A percentile compares a stretch with the other conserved stretches of the same genome.
phyloP scores from a whole-genome alignment of 2,888 invertebrate species.

The Synergus umbraculus region DNA sequence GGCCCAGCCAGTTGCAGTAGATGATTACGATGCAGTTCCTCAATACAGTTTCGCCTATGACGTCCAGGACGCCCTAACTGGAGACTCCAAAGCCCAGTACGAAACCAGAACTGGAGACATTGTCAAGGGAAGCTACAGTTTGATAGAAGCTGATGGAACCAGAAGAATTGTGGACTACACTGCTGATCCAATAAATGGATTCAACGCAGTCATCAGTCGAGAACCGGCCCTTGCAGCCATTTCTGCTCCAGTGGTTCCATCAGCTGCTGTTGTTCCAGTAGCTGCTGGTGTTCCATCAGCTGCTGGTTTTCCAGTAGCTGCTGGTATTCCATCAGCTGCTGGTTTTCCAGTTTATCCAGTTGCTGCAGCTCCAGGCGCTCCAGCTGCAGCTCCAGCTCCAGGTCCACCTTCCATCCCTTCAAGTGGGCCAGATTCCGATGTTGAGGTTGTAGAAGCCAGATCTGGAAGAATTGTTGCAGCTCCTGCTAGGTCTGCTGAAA shows the following conservation, averaged over 20 bases:
- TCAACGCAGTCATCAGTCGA: slow-evolving; percentile 72
- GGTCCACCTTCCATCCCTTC: slow-evolving; percentile 58
- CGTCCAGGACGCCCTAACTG: slow-evolving; percentile 55
- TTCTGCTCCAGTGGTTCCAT: slow-evolving; percentile 41
- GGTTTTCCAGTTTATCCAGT: background rate
- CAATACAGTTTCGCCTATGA: slow-evolving; percentile 61
- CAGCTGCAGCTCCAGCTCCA: slow-evolving; percentile 36
- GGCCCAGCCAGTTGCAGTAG: slow-evolving; percentile 52
- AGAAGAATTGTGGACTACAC: slow-evolving; percentile 66
- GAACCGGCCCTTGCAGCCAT: slow-evolving; percentile 61
- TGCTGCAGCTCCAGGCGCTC: slow-evolving; percentile 9
- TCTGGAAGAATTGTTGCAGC: slow-evolving; percentile 61
- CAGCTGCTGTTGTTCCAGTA: slow-evolving; percentile 11
- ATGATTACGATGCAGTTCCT: slow-evolving; percentile 57
- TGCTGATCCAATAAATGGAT: slow-evolving; percentile 68
- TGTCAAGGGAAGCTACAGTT: slow-evolving; percentile 69
- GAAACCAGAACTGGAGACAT: slow-evolving; percentile 65
- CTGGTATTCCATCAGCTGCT: background rate
- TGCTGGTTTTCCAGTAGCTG: slow-evolving; percentile 1
- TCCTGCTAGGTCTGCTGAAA: background rate
- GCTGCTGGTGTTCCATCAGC: background rate
- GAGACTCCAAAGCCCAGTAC: slow-evolving; percentile 58
- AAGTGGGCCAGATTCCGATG: slow-evolving; percentile 72
- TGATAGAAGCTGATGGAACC: slow-evolving; percentile 67
- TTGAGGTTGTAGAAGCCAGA: slow-evolving; percentile 72